Evolutionary conservation across 1,140 invertebrate species (phyloP).

Genomic region (Diploscapter pachys): DNA sequence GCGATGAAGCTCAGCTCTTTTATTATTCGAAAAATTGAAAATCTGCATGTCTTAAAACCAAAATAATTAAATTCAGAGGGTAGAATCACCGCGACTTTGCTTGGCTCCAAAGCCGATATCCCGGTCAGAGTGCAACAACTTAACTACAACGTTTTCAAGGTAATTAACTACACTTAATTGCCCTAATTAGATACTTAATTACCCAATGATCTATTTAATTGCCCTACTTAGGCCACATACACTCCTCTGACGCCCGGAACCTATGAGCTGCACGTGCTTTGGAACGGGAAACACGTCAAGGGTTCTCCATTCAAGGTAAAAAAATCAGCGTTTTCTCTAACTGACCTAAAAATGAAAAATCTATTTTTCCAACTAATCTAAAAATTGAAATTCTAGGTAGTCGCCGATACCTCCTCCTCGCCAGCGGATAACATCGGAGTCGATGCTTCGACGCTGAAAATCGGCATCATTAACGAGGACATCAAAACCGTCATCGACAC

Average conservation of each 20-base stretch:
- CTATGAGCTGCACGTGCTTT: slow-evolving; percentile 81
- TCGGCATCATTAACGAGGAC: slow-evolving; percentile 86
- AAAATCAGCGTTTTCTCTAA: too few relatives aligned
- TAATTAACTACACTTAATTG: too few relatives aligned
- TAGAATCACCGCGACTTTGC: slow-evolving; percentile 71
- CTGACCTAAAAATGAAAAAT: too few relatives aligned
- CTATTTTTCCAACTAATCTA: too few relatives aligned
- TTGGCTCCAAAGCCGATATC: slow-evolving; percentile 72
- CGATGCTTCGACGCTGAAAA: slow-evolving; percentile 83
- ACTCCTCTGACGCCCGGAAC: slow-evolving; percentile 71
- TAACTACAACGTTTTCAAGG: slow-evolving; percentile 74
- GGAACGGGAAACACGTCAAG: slow-evolving; percentile 81
- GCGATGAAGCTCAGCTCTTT: too few relatives aligned
- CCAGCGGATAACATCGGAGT: slow-evolving; percentile 78
- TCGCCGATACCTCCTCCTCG: slow-evolving; percentile 60
- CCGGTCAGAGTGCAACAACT: slow-evolving; percentile 67
- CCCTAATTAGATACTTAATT: too few relatives aligned
- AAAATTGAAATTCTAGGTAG: too few relatives aligned
- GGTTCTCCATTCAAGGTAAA: slow-evolving; percentile 87
- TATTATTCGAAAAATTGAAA: too few relatives aligned
- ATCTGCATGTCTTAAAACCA: neutral
- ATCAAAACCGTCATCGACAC: slow-evolving; percentile 95
- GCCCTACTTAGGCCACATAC: slow-evolving; percentile 70
- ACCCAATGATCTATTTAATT: too few relatives aligned
- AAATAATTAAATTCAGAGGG: slow-evolving; percentile 62